A percentile compares a stretch with the other conserved stretches of the same genome.
Evolutionary conservation across 2,888 invertebrate species (phyloP).

Genomic region (Platycheirus albimanus): DNA sequence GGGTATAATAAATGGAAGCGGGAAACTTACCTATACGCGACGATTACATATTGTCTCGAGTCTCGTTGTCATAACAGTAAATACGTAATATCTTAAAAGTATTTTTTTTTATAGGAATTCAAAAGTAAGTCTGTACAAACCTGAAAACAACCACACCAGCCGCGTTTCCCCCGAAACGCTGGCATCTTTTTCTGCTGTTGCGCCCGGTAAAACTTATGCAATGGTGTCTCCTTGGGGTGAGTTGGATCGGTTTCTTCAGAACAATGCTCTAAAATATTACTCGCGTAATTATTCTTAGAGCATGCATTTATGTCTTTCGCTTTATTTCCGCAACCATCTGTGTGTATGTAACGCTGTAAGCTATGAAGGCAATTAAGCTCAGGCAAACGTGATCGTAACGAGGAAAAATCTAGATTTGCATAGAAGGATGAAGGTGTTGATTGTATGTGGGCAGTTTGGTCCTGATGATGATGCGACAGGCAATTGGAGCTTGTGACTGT

Average conservation of each 20-base stretch:
- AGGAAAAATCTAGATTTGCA: slow-evolving; percentile 83
- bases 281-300: slow-evolving; percentile 80
- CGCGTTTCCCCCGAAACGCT: slow-evolving; percentile 85
- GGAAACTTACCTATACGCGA: too few species aligned
- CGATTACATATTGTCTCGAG: too few species aligned
- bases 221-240: slow-evolving; percentile 79
- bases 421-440: slow-evolving; percentile 79
- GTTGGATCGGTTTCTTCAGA: slow-evolving; percentile 76
- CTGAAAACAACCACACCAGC: slow-evolving; percentile 92
- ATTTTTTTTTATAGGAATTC: too few species aligned
- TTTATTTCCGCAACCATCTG: slow-evolving; percentile 73
- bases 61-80: too few species aligned
- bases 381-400: slow-evolving; percentile 88
- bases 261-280: slow-evolving; percentile 82
- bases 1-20: too few species aligned
- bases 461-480: slow-evolving; percentile 66
- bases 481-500: slow-evolving; percentile 60
- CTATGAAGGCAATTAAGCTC: slow-evolving; percentile 83
- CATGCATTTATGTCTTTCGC: slow-evolving; percentile 75
- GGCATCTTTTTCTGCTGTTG: slow-evolving; percentile 85
- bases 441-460: slow-evolving; percentile 16
- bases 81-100: too few species aligned
- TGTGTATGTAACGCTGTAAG: slow-evolving; percentile 79
- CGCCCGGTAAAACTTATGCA: slow-evolving; percentile 82
- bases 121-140: slow-evolving; percentile 83